Evolutionary conservation across 2,113 vertebrate species (phyloP).

Genomic region (Scartelaos histophorus): DNA sequence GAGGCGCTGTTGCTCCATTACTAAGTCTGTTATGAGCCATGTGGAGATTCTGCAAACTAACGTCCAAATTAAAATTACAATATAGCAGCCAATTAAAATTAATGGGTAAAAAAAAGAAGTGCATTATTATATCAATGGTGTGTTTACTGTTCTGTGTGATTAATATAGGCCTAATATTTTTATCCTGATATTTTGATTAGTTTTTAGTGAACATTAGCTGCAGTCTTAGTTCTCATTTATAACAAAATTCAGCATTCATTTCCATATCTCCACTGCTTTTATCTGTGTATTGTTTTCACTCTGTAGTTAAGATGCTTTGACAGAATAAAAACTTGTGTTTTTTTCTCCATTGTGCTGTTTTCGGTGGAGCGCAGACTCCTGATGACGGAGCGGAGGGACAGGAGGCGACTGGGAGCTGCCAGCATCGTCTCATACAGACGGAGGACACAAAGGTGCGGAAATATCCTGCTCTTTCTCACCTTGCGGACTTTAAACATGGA

Average conservation of each 20-base stretch:
- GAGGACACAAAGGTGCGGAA: conserved; percentile 60
- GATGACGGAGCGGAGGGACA: conserved; percentile 54
- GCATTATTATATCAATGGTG: background rate
- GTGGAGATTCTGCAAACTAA: background rate
- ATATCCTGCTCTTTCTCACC: conserved; percentile 5
- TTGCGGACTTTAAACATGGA: background rate
- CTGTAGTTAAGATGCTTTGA: background rate
- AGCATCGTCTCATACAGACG: conserved; percentile 55
- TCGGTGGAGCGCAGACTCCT: conserved; percentile 38
- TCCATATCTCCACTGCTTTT: background rate
- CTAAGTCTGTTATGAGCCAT: background rate
- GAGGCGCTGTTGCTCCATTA: conserved; percentile 3
- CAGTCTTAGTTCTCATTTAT: background rate
- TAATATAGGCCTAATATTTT: background rate
- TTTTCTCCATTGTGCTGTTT: conserved; percentile 22
- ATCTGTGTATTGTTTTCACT: background rate
- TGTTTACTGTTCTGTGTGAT: background rate
- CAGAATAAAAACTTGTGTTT: background rate
- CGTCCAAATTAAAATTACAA: background rate
- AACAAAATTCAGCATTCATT: background rate
- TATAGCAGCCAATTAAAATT: background rate
- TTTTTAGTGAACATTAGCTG: background rate
- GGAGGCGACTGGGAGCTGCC: conserved; percentile 49
- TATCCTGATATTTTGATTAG: background rate
- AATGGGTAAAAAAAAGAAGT: background rate